Conservation (phyloP, 2,888 invertebrate genomes). For the Netelia virgata region DNA sequence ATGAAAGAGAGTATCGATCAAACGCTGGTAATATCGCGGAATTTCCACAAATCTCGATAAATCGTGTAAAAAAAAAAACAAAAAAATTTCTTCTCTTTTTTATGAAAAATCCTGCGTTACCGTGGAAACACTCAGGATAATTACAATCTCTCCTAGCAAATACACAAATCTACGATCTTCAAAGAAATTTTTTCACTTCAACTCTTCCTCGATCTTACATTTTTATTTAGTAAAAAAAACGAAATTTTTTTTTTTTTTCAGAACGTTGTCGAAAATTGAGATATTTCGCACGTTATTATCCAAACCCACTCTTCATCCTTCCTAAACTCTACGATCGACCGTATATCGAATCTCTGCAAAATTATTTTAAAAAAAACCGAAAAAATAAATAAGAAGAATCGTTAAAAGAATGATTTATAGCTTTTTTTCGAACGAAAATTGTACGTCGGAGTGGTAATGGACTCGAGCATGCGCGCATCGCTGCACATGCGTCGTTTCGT, state of each 20-base stretch:
- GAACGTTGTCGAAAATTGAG: too few species aligned
- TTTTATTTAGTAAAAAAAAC: too few species aligned
- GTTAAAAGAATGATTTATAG: too few species aligned
- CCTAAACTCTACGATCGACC: too few species aligned
- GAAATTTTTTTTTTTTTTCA: too few species aligned
- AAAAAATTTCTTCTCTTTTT: neutral
- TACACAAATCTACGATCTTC: neutral
- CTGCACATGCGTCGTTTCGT: conserved; percentile 5
- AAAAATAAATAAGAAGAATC: too few species aligned
- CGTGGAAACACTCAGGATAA: too few species aligned
- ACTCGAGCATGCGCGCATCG: neutral
- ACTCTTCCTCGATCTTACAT: neutral
- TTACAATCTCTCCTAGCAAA: too few species aligned
- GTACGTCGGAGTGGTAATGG: neutral
- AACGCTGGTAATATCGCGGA: neutral
- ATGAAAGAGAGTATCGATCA: neutral
- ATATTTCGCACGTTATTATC: too few species aligned
- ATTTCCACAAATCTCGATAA: neutral
- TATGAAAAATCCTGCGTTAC: neutral
- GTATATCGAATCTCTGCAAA: too few species aligned
- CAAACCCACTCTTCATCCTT: too few species aligned
- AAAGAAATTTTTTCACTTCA: neutral
- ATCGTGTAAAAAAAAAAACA: neutral
- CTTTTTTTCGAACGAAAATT: neutral
- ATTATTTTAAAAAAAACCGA: too few species aligned